phyloP scores from a whole-genome alignment of 1,140 invertebrate genomes.

The Pseudomyrmex cubaensis region DNA sequence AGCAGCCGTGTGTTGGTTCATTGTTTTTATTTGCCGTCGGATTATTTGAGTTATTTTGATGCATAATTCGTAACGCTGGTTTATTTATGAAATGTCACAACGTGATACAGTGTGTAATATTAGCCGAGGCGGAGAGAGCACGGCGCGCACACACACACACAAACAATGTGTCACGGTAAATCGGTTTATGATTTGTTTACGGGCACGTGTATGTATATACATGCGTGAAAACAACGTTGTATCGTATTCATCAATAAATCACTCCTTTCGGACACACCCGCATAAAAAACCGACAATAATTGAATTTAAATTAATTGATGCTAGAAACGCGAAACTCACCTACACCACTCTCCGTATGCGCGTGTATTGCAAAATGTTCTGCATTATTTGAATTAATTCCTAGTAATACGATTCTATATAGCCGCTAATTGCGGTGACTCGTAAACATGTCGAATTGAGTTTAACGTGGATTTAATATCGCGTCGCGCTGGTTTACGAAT shows the following conservation, averaged over 20 bases:
- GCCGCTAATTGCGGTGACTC: slow-evolving; percentile 49
- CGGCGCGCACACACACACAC: too few species aligned
- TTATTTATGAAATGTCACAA: slow-evolving; percentile 48
- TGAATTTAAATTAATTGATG: slow-evolving; percentile 58
- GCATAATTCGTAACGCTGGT: slow-evolving; percentile 33
- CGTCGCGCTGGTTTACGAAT: slow-evolving; percentile 18
- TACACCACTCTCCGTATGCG: background rate
- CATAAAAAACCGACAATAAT: slow-evolving; percentile 45
- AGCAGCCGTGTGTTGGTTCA: background rate
- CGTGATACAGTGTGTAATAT: slow-evolving; percentile 37
- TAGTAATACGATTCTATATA: slow-evolving; percentile 50
- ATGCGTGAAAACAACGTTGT: slow-evolving; percentile 42
- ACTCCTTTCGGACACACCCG: slow-evolving; percentile 2
- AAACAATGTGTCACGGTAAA: slow-evolving; percentile 34
- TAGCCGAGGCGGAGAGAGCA: slow-evolving; percentile 30
- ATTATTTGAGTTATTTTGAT: slow-evolving; percentile 34
- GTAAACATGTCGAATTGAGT: slow-evolving; percentile 47
- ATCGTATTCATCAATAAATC: slow-evolving; percentile 52
- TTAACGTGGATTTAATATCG: slow-evolving; percentile 32
- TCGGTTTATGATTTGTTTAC: slow-evolving; percentile 60
- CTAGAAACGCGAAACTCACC: slow-evolving; percentile 31
- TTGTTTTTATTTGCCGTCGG: background rate
- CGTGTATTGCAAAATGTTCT: background rate
- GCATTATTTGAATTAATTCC: slow-evolving; percentile 50
- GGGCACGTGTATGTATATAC: slow-evolving; percentile 4